phyloP scores from a whole-genome alignment of 2,888 invertebrate species.

The Phoronis australis region DNA sequence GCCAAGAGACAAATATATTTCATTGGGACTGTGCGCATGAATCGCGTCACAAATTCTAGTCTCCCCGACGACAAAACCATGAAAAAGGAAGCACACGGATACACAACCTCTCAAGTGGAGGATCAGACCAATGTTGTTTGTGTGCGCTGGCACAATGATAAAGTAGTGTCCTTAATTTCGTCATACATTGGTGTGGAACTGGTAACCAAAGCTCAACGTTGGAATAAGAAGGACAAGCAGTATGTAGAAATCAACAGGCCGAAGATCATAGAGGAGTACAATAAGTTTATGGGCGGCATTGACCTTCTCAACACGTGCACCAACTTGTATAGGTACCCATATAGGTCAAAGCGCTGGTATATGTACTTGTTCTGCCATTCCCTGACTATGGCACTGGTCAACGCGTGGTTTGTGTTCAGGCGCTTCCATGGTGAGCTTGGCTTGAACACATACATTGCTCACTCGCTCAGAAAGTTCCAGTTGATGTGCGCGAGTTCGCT shows the following conservation, averaged over 20 bases:
- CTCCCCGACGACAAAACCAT: too few species aligned
- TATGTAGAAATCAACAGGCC: background rate
- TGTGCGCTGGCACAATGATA: background rate
- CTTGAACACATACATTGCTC: background rate
- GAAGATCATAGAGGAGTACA: background rate
- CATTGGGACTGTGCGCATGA: too few species aligned
- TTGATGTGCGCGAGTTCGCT: background rate
- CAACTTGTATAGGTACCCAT: background rate
- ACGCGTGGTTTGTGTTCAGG: background rate
- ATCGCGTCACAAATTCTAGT: too few species aligned
- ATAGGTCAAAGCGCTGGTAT: background rate
- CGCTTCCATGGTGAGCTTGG: background rate
- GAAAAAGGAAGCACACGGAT: too few species aligned
- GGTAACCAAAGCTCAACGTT: background rate
- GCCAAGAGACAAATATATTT: too few species aligned
- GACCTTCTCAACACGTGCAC: background rate
- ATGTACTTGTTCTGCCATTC: background rate
- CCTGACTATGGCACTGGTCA: background rate
- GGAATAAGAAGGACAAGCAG: background rate
- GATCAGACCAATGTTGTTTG: background rate
- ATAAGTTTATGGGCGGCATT: background rate
- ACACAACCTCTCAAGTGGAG: too few species aligned
- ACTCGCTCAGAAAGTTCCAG: background rate
- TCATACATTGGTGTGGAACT: background rate
- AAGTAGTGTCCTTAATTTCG: background rate